Percentiles rank a stretch among this genome's conserved stretches.
Conservation (phyloP, 2,888 invertebrate genomes). For the Lasioglossum vierecki region DNA sequence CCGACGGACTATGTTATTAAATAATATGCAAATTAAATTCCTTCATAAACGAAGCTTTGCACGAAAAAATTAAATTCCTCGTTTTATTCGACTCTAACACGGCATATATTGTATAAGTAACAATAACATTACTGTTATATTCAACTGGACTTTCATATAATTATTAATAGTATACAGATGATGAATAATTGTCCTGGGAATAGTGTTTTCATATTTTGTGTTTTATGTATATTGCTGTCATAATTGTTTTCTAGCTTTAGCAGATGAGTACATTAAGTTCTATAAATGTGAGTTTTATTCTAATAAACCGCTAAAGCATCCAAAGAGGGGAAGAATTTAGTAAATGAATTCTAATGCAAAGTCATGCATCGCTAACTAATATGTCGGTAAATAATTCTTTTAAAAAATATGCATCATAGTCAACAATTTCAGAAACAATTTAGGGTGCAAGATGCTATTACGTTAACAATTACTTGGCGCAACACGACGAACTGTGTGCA, state of each 20-base stretch:
- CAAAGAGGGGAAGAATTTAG: neutral
- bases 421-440: slow-evolving; percentile 2
- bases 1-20: neutral
- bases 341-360: neutral
- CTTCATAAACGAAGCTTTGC: slow-evolving; percentile 7
- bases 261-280: neutral
- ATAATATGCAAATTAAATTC: neutral
- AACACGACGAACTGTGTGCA: slow-evolving; percentile 4
- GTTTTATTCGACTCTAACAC: neutral
- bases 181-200: neutral
- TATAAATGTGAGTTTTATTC: neutral
- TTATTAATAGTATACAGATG: neutral
- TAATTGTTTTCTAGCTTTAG: neutral
- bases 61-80: neutral
- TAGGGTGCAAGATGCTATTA: neutral
- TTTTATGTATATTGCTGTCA: neutral
- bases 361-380: neutral
- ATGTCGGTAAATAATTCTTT: neutral
- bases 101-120: neutral
- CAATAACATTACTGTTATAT: neutral
- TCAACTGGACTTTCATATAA: neutral
- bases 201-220: neutral
- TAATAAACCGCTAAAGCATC: neutral
- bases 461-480: slow-evolving; percentile 30
- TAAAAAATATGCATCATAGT: neutral